These are phyloP conservation scores for Lanistes nyassanus DNA, from an alignment of 1,140 invertebrate genomes.

Conservation along the genomic window DNA sequence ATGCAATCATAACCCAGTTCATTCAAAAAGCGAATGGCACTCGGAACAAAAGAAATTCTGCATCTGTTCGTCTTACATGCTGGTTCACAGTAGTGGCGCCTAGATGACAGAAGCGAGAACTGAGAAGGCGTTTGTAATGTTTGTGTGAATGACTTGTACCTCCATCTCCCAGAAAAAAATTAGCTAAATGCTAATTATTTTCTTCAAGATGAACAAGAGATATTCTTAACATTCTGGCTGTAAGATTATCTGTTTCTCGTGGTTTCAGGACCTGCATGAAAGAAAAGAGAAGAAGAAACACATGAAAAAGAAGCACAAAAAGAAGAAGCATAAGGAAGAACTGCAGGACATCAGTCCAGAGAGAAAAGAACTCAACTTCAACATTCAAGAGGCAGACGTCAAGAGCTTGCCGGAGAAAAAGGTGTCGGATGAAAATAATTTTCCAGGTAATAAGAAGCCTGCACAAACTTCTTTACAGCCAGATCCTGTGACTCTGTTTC, in stretches of 20 bases:
- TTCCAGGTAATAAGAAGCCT: background rate
- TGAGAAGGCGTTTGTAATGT: no score
- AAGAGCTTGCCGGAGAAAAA: slow-evolving; percentile 10
- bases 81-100: no score
- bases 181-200: background rate
- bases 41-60: no score
- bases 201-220: background rate
- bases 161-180: no score
- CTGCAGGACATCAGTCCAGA: slow-evolving; percentile 8
- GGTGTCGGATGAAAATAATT: slow-evolving; percentile 15
- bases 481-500: background rate
- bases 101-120: no score
- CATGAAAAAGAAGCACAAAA: slow-evolving; percentile 26
- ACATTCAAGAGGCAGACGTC: slow-evolving; percentile 12
- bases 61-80: no score
- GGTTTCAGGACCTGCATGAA: background rate
- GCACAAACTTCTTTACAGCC: background rate
- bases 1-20: no score
- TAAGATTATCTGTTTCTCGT: background rate
- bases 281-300: slow-evolving; percentile 15
- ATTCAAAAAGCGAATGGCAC: no score
- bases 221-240: background rate
- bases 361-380: slow-evolving; percentile 28
- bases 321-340: background rate
- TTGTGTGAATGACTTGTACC: no score